A percentile compares a stretch with the other conserved stretches of the same genome.
Conservation (phyloP, 1,140 invertebrate genomes). For the Rhyzopertha dominica region DNA sequence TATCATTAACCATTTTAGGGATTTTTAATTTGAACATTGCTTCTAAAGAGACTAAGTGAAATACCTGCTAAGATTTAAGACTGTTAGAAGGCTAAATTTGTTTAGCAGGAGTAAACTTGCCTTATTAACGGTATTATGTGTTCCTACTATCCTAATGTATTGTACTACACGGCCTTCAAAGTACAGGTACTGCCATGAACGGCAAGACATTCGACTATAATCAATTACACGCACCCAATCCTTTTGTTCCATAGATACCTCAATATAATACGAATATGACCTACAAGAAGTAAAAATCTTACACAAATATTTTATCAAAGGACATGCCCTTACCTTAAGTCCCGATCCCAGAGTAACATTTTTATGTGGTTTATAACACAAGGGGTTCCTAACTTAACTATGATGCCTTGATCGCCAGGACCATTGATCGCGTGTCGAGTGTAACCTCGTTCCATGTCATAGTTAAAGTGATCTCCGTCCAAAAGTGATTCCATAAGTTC, state of each 20-base stretch:
- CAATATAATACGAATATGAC: conserved; percentile 95
- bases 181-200: conserved; percentile 95
- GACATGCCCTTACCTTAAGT: conserved; percentile 61
- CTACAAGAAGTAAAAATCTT: conserved; percentile 45
- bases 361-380: conserved; percentile 92
- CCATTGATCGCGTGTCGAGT: conserved; percentile 90
- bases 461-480: conserved; percentile 80
- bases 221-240: conserved; percentile 93
- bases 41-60: conserved; percentile 90
- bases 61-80: conserved; percentile 57
- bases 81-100: conserved; percentile 4
- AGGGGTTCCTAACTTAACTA: conserved; percentile 79
- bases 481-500: conserved; percentile 82
- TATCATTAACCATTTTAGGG: conserved; percentile 71
- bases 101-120: conserved; percentile 41
- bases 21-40: conserved; percentile 75
- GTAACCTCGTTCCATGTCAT: conserved; percentile 90
- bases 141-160: conserved; percentile 88
- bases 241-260: conserved; percentile 93
- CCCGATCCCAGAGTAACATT: conserved; percentile 91
- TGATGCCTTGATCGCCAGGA: conserved; percentile 70
- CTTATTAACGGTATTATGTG: conserved; percentile 93
- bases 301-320: background rate
- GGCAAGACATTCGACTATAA: conserved; percentile 84
- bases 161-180: conserved; percentile 84